Conservation (phyloP, 2,888 invertebrate genomes). For the Argynnis bischoffii region DNA sequence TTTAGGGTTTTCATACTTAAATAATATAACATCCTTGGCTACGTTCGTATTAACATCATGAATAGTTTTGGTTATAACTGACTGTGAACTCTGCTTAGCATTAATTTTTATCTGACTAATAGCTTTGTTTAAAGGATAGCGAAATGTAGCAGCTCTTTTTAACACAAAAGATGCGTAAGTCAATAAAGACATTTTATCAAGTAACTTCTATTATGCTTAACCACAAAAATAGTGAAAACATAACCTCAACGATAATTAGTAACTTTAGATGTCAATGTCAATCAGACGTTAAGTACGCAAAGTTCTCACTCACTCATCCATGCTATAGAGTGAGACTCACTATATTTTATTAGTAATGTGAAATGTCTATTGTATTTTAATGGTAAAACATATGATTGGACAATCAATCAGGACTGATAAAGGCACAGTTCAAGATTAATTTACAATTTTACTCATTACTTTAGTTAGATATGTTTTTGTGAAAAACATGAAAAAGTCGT, state of each 20-base stretch:
- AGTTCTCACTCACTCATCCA: too few relatives aligned
- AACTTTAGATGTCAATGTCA: constrained; percentile 13
- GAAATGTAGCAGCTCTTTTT: constrained; percentile 48
- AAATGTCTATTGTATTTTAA: too few relatives aligned
- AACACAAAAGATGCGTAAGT: constrained; percentile 53
- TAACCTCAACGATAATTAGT: constrained; percentile 46
- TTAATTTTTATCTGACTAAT: constrained; percentile 37
- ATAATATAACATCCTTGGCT: constrained; percentile 88
- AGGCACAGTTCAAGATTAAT: too few relatives aligned
- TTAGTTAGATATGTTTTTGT: too few relatives aligned
- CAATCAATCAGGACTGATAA: too few relatives aligned
- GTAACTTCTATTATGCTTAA: constrained; percentile 15
- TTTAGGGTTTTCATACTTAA: constrained; percentile 88
- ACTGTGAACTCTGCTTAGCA: constrained; percentile 44
- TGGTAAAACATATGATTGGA: too few relatives aligned
- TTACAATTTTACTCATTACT: too few relatives aligned
- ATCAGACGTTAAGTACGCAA: not conserved
- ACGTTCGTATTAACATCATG: constrained; percentile 87
- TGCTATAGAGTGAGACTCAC: too few relatives aligned
- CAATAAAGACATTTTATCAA: constrained; percentile 55
- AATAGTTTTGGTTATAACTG: constrained; percentile 60
- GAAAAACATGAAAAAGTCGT: too few relatives aligned
- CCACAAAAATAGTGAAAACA: constrained; percentile 29
- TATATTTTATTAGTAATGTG: too few relatives aligned
- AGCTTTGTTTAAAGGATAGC: constrained; percentile 49